A percentile compares a stretch with the other conserved stretches of the same genome.
phyloP scores from a whole-genome alignment of 2,797 vertebrate genomes.

The Chelon labrosus region DNA sequence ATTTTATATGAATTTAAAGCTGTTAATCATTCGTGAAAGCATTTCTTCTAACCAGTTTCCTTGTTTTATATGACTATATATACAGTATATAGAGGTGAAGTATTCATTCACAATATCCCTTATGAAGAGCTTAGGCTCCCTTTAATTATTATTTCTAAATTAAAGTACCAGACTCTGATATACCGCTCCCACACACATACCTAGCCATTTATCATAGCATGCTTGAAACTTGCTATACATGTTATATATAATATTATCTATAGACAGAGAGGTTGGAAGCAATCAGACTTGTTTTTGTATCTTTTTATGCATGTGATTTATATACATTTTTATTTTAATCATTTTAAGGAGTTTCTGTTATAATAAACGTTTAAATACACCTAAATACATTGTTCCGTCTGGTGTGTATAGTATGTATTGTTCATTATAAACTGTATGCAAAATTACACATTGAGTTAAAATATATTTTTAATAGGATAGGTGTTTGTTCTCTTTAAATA shows the following conservation, averaged over 20 bases:
- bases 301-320: conserved; percentile 81
- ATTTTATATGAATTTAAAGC: conserved; percentile 60
- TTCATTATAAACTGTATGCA: too few relatives aligned
- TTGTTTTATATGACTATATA: conserved; percentile 39
- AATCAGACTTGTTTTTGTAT: conserved; percentile 70
- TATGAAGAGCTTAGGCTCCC: conserved; percentile 37
- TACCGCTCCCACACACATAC: conserved; percentile 49
- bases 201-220: conserved; percentile 77
- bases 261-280: conserved; percentile 71
- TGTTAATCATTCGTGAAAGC: conserved; percentile 55
- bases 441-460: too few relatives aligned
- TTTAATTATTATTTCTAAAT: conserved; percentile 43
- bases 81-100: conserved; percentile 26
- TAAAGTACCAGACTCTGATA: conserved; percentile 36
- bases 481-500: too few relatives aligned
- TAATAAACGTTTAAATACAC: conserved; percentile 77
- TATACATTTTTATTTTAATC: conserved; percentile 75
- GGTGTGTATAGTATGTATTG: neutral
- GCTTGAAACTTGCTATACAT: conserved; percentile 76
- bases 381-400: neutral
- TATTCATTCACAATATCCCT: conserved; percentile 35
- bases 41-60: conserved; percentile 54
- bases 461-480: too few relatives aligned
- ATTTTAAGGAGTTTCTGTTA: conserved; percentile 77
- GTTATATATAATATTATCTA: conserved; percentile 70